A percentile compares a stretch with the other conserved stretches of the same genome.
Evolutionary conservation across 2,113 vertebrate species (phyloP).

Genomic region (Beaufortia kweichowensis): DNA sequence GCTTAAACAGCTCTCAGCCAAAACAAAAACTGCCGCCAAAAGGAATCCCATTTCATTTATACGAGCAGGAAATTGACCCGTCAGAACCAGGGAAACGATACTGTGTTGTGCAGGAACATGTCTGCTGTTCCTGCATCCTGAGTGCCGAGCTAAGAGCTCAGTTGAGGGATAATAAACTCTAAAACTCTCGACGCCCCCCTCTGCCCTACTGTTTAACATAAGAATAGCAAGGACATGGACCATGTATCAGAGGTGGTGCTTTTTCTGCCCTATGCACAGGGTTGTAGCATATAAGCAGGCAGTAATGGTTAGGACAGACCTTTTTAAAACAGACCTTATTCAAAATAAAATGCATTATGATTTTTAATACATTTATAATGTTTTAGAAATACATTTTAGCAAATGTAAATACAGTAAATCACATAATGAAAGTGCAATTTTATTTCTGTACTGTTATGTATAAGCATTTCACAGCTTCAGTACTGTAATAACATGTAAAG

Average conservation of each 20-base stretch:
- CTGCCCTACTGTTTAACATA: constrained; percentile 47
- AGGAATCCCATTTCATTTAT: constrained; percentile 58
- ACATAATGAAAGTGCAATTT: too few relatives aligned
- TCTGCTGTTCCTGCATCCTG: constrained; percentile 14
- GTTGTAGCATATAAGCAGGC: constrained; percentile 34
- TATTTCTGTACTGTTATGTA: too few relatives aligned
- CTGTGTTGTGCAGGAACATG: constrained; percentile 40
- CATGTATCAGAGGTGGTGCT: constrained; percentile 26
- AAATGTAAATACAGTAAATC: too few relatives aligned
- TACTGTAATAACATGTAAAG: too few relatives aligned
- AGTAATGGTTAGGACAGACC: constrained; percentile 37
- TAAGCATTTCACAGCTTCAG: too few relatives aligned
- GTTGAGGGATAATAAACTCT: neutral
- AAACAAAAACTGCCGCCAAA: constrained; percentile 58
- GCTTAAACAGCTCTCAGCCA: constrained; percentile 59
- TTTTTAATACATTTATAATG: too few relatives aligned
- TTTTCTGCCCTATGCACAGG: constrained; percentile 21
- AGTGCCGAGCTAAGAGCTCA: constrained; percentile 2
- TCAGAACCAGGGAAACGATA: constrained; percentile 44
- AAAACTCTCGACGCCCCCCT: constrained; percentile 31
- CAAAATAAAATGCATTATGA: too few relatives aligned
- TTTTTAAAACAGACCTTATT: constrained; percentile 27
- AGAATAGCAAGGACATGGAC: constrained; percentile 43
- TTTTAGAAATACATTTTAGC: too few relatives aligned
- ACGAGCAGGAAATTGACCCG: constrained; percentile 54